Evolutionary conservation across 1,140 invertebrate species (phyloP).

Genomic region (Drosophila tropicalis): DNA sequence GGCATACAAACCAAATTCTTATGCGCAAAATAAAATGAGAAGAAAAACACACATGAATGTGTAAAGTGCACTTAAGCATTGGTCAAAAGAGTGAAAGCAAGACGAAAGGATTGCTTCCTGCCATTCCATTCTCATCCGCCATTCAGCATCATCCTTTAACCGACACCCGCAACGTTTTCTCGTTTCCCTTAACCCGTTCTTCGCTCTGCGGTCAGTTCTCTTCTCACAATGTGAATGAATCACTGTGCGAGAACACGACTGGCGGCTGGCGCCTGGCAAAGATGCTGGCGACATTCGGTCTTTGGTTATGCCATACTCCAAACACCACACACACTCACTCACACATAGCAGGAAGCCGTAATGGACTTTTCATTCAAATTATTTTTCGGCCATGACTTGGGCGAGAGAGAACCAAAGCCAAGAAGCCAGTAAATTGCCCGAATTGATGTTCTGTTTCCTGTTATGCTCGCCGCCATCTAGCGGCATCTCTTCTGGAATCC

Average conservation of each 20-base stretch:
- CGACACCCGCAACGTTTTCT: background rate
- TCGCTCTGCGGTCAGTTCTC: background rate
- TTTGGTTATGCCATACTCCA: slow-evolving; percentile 19
- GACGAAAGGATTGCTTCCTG: slow-evolving; percentile 61
- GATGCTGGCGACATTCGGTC: slow-evolving; percentile 56
- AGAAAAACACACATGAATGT: slow-evolving; percentile 59
- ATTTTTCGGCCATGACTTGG: slow-evolving; percentile 52
- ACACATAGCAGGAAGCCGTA: slow-evolving; percentile 68
- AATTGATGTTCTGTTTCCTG: slow-evolving; percentile 74
- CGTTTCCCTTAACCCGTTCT: background rate
- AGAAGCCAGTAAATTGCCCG: slow-evolving; percentile 62
- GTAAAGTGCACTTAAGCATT: slow-evolving; percentile 77
- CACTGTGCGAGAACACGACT: slow-evolving; percentile 15
- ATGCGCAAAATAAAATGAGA: slow-evolving; percentile 56
- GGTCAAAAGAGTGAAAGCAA: slow-evolving; percentile 27
- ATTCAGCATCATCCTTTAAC: background rate
- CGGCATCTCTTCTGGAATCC: background rate
- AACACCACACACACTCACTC: background rate
- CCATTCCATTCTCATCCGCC: background rate
- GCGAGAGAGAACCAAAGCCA: slow-evolving; percentile 37
- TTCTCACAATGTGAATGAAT: too few species aligned
- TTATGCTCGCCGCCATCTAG: slow-evolving; percentile 42
- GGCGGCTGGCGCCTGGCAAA: slow-evolving; percentile 56
- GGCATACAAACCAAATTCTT: slow-evolving; percentile 47
- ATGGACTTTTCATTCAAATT: slow-evolving; percentile 83